These are phyloP conservation scores for Phasianus colchicus DNA, from an alignment of 2,113 vertebrate genomes.

Conservation along the genomic window DNA sequence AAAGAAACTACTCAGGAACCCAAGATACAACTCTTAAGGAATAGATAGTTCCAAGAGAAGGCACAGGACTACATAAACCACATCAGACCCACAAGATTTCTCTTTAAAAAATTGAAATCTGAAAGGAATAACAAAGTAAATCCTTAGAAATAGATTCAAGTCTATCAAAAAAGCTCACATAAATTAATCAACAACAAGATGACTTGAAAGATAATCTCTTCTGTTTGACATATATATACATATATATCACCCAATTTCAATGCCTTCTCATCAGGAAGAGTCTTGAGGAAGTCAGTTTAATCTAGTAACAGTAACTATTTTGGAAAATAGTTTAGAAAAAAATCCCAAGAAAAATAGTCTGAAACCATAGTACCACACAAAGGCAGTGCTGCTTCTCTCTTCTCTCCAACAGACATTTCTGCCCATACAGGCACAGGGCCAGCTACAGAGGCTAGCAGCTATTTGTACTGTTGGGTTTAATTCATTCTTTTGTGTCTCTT, in stretches of 20 bases:
- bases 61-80: neutral
- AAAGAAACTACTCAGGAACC: neutral
- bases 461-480: neutral
- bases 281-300: neutral
- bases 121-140: neutral
- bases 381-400: neutral
- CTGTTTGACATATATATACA: neutral
- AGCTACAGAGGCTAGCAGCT: neutral
- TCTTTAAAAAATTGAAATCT: slow-evolving; percentile 2
- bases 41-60: neutral
- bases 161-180: neutral
- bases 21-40: neutral
- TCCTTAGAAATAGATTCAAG: neutral
- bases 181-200: neutral
- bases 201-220: neutral
- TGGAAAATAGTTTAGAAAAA: neutral
- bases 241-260: neutral
- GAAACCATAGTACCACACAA: neutral
- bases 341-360: neutral
- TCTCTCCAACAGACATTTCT: neutral
- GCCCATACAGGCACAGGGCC: neutral
- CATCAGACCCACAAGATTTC: neutral
- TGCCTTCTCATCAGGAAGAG: neutral
- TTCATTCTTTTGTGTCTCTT: neutral
- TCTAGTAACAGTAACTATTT: neutral